Base-by-base conservation (phyloP, 2,113 vertebrate species). In the rabbit (Oryctolagus cuniculus) region DNA sequence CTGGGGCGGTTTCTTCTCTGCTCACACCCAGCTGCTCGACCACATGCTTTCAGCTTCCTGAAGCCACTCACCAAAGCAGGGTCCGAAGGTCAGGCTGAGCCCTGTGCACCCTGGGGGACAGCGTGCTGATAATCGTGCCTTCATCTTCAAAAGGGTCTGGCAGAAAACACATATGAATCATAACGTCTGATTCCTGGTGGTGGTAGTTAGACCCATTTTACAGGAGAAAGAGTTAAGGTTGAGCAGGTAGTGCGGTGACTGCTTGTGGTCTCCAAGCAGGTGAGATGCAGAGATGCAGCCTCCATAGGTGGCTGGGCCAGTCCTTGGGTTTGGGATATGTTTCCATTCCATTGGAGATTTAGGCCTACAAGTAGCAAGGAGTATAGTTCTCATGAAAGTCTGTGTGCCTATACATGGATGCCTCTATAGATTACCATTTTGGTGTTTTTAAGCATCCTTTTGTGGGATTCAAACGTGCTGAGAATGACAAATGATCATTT, bases 401-500 rank as follows among this genome's bases (percentile, higher is more conserved):
- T 27, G 13, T 10, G 0, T 29, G 22, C 38, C 5, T 27, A 11
- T 12, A 6, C 53, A 38, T 15, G 25, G 31, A 3, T 34, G 3
- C 27, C 4, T 21, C 6, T 44, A 2, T 31, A 4, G 31, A 1
- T 87, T 44, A 64, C 11, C 64, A 25, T 84, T 91, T 74, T 91
- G 49, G 44, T 55, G 44, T 75, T 92, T 51, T 74, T 36, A n/a
- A 74, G 27, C 10, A 78, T 75, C 29, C 17, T 64, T 96, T 79
- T 79, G 34, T 82, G 49, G 81, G 58, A 72, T 93, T 96, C 64
- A 83, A 91, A 81, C 49, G 91, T 69, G 80, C 55, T 74, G 70
- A 94, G 93, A 91, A 38, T 96, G 51, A 94, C 96, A 98, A 98
- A 93, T n/a, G 77, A 34, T 87, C 66, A 69, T 63, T 97, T 96